phyloP scores from a whole-genome alignment of 2,797 vertebrate species.

The Phoxinus dragarum region DNA sequence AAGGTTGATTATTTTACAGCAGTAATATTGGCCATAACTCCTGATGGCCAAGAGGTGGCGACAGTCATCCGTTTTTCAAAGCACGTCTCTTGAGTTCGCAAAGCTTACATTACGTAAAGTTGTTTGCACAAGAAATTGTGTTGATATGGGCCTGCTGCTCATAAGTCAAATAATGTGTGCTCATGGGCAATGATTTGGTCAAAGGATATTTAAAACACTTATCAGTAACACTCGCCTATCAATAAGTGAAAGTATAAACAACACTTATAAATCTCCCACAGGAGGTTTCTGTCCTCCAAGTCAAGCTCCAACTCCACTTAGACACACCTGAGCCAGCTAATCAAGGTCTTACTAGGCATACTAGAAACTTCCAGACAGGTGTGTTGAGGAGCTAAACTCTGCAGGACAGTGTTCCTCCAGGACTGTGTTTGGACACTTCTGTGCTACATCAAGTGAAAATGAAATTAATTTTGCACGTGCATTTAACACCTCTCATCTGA shows the following conservation, averaged over 20 bases:
- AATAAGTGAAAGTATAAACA: background rate
- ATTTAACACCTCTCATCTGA: background rate
- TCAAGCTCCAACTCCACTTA: background rate
- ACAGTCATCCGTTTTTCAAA: background rate
- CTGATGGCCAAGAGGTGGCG: background rate
- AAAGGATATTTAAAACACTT: background rate
- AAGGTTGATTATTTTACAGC: conserved; percentile 2
- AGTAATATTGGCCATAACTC: background rate
- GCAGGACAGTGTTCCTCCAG: background rate
- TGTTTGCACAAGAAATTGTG: conserved; percentile 11
- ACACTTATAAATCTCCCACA: background rate
- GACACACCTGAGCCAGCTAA: background rate
- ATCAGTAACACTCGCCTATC: background rate
- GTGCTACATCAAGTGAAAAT: background rate
- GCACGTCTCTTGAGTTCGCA: background rate
- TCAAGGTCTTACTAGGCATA: background rate
- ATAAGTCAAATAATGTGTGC: background rate
- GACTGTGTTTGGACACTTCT: background rate
- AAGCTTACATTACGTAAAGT: background rate
- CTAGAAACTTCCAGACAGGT: background rate
- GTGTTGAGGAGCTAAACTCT: background rate
- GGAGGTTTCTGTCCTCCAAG: background rate
- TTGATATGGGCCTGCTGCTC: background rate
- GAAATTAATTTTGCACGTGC: too few species aligned
- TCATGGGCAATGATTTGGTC: background rate